These are phyloP conservation scores for Panulirus ornatus DNA, from an alignment of 1,140 invertebrate genomes.

Conservation along the genomic window DNA sequence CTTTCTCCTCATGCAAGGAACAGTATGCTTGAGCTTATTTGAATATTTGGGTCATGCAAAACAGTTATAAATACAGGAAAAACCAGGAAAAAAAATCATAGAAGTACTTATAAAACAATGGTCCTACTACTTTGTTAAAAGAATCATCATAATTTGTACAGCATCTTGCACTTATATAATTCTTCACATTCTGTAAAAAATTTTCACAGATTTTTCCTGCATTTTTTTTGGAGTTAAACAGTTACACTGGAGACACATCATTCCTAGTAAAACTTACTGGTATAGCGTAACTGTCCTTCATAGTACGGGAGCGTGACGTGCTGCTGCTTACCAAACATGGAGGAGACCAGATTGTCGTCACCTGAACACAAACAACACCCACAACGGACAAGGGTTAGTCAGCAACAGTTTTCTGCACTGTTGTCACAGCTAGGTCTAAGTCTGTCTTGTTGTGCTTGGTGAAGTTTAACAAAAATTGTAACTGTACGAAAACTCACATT, in stretches of 20 bases:
- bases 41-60: slow-evolving; percentile 28
- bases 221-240: slow-evolving; percentile 37
- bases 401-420: slow-evolving; percentile 55
- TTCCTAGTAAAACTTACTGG: slow-evolving; percentile 63
- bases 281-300: slow-evolving; percentile 71
- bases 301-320: slow-evolving; percentile 70
- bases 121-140: background rate
- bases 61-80: slow-evolving; percentile 51
- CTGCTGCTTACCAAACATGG: slow-evolving; percentile 71
- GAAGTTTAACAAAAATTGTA: background rate
- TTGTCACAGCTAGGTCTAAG: slow-evolving; percentile 48
- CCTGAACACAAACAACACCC: slow-evolving; percentile 66
- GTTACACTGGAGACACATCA: background rate
- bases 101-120: background rate
- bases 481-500: no score
- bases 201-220: slow-evolving; percentile 34
- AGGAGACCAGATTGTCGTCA: slow-evolving; percentile 70
- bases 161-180: background rate
- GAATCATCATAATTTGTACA: no score
- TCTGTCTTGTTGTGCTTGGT: slow-evolving; percentile 51
- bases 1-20: slow-evolving; percentile 30
- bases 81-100: background rate
- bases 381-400: slow-evolving; percentile 72
- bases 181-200: background rate
- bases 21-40: background rate